These are phyloP conservation scores for Ataeniobius toweri DNA, from an alignment of 2,797 vertebrate genomes.

Conservation along the genomic window DNA sequence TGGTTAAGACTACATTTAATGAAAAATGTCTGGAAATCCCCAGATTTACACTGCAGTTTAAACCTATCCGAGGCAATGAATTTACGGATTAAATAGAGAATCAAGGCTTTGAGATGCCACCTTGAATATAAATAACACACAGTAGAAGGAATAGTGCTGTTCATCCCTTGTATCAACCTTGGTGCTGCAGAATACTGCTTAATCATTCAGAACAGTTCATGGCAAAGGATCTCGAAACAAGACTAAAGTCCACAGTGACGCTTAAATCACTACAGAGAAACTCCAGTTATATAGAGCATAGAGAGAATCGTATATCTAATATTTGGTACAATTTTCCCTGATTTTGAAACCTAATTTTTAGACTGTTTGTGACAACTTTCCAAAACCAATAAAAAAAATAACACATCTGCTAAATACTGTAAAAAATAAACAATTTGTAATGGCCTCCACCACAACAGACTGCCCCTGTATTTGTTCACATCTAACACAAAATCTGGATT, in stretches of 20 bases:
- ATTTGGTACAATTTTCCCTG: background rate
- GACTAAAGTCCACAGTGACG: no score
- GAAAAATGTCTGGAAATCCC: background rate
- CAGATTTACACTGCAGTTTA: background rate
- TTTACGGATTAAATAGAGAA: background rate
- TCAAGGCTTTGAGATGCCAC: background rate
- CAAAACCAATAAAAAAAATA: background rate
- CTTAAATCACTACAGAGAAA: background rate
- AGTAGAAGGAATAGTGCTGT: background rate
- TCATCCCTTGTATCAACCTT: background rate
- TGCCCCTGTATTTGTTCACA: no score
- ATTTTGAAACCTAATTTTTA: background rate
- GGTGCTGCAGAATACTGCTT: background rate
- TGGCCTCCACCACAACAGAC: no score
- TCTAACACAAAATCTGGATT: no score
- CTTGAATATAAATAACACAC: background rate
- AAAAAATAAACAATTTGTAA: background rate
- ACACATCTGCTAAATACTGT: background rate
- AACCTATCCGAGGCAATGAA: background rate
- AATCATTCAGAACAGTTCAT: background rate
- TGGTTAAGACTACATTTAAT: background rate
- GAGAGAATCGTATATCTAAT: background rate
- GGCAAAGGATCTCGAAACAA: background rate
- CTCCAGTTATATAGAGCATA: background rate
- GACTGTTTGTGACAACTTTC: background rate